phyloP scores from a whole-genome alignment of 2,888 invertebrate species.

The Tridacna gigas region DNA sequence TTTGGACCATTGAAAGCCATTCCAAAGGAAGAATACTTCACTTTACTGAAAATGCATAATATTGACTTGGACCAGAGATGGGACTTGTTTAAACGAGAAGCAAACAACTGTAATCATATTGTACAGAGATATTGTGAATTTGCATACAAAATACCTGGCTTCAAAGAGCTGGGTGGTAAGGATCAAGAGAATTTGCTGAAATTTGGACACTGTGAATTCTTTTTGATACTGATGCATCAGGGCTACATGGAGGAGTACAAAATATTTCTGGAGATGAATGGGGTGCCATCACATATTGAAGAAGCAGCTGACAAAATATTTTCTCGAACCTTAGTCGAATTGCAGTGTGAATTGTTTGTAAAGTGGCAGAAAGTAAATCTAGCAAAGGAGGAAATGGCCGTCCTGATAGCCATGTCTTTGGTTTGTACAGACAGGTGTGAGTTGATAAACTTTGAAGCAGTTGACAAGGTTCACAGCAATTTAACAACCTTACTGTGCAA shows the following conservation, averaged over 20 bases:
- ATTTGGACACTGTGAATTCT: slow-evolving; percentile 63
- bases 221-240: slow-evolving; percentile 54
- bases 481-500: slow-evolving; percentile 45
- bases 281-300: slow-evolving; percentile 58
- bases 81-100: slow-evolving; percentile 53
- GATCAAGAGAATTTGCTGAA: slow-evolving; percentile 60
- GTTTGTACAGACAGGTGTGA: slow-evolving; percentile 52
- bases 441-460: slow-evolving; percentile 40
- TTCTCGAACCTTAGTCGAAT: slow-evolving; percentile 50
- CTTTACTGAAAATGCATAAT: slow-evolving; percentile 55
- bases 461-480: slow-evolving; percentile 49
- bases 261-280: slow-evolving; percentile 61
- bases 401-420: slow-evolving; percentile 55
- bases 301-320: slow-evolving; percentile 66
- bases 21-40: slow-evolving; percentile 63
- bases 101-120: slow-evolving; percentile 56
- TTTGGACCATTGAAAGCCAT: slow-evolving; percentile 61
- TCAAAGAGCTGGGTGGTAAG: slow-evolving; percentile 39
- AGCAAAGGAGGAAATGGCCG: slow-evolving; percentile 48
- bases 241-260: slow-evolving; percentile 58
- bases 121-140: slow-evolving; percentile 59
- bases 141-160: slow-evolving; percentile 60
- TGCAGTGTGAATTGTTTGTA: slow-evolving; percentile 37
- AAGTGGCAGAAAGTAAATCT: slow-evolving; percentile 57
- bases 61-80: slow-evolving; percentile 62